Base-by-base conservation (phyloP, 2,888 invertebrate genomes). In the Agrotis puta region DNA sequence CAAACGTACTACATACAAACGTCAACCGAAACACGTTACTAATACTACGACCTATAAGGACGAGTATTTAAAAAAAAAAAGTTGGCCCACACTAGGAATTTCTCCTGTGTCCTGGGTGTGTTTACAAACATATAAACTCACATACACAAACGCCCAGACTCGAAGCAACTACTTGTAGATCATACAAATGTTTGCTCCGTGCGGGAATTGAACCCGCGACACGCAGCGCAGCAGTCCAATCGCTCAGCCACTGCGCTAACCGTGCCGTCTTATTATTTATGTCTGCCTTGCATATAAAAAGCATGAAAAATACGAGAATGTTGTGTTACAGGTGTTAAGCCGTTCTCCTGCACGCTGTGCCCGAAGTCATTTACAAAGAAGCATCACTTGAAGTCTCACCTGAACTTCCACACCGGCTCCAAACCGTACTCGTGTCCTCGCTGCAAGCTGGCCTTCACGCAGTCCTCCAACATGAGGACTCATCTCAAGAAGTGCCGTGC, bases 401-500 rank as follows among this genome's bases (percentile, higher is more conserved):
- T 98, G 88, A 98, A 98, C 92, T 98, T 98, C 89, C 98, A 98
- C 91, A 98, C 98, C 0, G 98, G 98, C 0, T 97, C 97, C 65
- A 98, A 98, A 88, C 98, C 98, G 0, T 98, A 98, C 89, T 91
- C 94, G 0, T 95, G 95, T 69, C 95, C 95, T 0, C 91, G 92
- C 2, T 98, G 98, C 90, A 97, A 97, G 18, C 96, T 98, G 51
- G 97, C 97, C 16, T 98, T 98, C 90, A 98, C 98, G 0, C 98
- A 98, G 92, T 98, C 98, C 61, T 98, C 98, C 84, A 98, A 98
- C 88, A 98, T 98, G 98, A 96, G 98, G 81, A 98, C 98, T 0
- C 98, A 98, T 89, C 97, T 97, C 88, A 98, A 98, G 92, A 98
- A 98, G 90, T 98, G 98, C 85, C 91, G 83, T n/a, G 91, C 87